Base-by-base conservation (phyloP, 1,140 invertebrate species). In the Hyles vespertilio region DNA sequence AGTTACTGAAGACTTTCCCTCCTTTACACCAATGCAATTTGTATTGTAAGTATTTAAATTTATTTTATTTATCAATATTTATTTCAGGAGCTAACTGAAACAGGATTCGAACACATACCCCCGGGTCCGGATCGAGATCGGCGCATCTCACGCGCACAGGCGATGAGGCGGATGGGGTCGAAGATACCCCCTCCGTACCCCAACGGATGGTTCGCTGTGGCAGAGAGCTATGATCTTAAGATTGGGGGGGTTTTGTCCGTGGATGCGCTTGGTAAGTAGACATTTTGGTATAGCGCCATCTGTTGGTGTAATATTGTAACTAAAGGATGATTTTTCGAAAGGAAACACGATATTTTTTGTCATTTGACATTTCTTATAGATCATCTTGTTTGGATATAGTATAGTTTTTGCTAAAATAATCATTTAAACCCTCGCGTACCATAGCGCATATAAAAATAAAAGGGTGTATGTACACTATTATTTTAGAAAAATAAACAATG, bases 121-220 rank as follows among this genome's bases (percentile, higher is more conserved):
- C 90, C 91, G 1, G 92, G 91, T 3, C 74, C 80, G 0, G 93
- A 93, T 9, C 91, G 93, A 9, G 89, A 90, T 0, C 90, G 87
- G 7, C 58, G 74, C 58, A 77, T 87, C 9, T 57, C 72, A 3
- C 59, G 84, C 3, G 65, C 75, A 0, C 86, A 90, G 58, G 77
- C 77, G 9, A 68, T 89, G 7, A 67, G 93, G 3, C 90, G 90
- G 57, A 76, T 92, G 12, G 93, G 91, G 0, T 70, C 57, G 4
- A 91, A 93, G 52, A 70, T 96, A 6, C 95, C 95, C 0, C 96
- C 96, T 0, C 94, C 96, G 1, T 98, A 93, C 86, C 96, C 96
- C 0, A 98, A 98, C 70, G 96, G 96, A 8, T 98, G 96, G 96
- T 97, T 95, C 77, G 93, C 91, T 0, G 69, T 98, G 1, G 80